Base-by-base conservation (phyloP, 1,140 invertebrate species). In the Pseudomyrmex cubaensis region DNA sequence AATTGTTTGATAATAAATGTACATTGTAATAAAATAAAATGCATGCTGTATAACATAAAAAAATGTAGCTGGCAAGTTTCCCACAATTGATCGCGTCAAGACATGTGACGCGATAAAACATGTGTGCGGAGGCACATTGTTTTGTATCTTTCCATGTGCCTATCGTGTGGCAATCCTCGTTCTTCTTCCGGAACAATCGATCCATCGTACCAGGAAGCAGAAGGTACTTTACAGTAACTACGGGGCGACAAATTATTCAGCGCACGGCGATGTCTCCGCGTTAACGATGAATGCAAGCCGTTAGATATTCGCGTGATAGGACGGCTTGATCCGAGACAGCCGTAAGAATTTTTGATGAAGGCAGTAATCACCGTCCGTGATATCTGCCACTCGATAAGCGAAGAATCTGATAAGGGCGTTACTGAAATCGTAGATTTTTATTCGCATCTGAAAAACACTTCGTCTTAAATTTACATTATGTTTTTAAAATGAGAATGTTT, bases 191-290 rank as follows among this genome's bases (percentile, higher is more conserved):
- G 50, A 22, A 82, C 70, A 82, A 88, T 88, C 87, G 88, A 89
- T 87, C 85, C 85, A 80, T 85, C 74, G 76, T 63, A 75, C 77
- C 74, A 80, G 85, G 87, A 85, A 82, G 66, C 69, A 70, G 25
- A 64, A 44, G 50, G 69, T 57, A 84, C 77, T 88, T 85, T 82
- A 74, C 82, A 61, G 73, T 54, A 74, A 82, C 82, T 77, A 64
- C 22, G 7, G 20, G 35, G 25, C 73, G 88, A 89, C 82, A 87
- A 89, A 89, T 89, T 89, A 89, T 89, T 89, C 87, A 85, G 50
- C 44, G 61, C 84, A 78, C 46, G 59, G 59, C 76, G 84, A 83
- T 83, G 87, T 86, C 80, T 86, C 75, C 66, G 59, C 52, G 83
- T 74, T 69, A 88, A 82, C 66, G 69, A 82, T 82, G 59, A 61